Evolutionary conservation across 2,797 vertebrate species (phyloP), one percentile per base, ranked within the genome.

Genomic region (Moxostoma hubbsi): DNA sequence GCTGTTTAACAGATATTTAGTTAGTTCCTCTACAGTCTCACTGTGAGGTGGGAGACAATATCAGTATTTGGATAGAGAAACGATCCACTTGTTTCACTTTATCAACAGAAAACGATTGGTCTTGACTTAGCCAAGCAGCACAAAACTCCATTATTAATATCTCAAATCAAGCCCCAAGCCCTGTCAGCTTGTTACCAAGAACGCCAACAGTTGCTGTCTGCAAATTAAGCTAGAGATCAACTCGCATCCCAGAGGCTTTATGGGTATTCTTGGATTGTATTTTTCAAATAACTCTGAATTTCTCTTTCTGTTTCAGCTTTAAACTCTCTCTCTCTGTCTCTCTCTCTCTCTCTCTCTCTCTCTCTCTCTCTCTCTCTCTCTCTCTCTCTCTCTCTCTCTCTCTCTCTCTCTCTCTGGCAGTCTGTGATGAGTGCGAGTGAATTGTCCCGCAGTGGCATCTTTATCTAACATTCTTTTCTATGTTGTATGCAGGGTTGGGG

Each of bases 221-320:
- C 46, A 82, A 75, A 84, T 79, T 2, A 79, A 65, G 24, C 24
- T 51, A 73, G 67, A 82, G 73, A 72, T 82, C 73, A 80, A 63
- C 43, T 16, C n/a, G 5, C 53, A 73, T 78, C 77, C 63, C 45
- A 12, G 57, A n/a, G 62, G 71, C 55, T 81, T 84, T 63, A 43
- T 72, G 75, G 63, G 73, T 80, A 61, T 73, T 82, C 62, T 80
- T 82, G 67, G 58, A 64, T 76, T 69, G 13, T 36, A n/a, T 74
- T 76, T 83, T 83, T 13, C 18, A 54, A 62, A 43, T 61, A 54
- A 18, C 18, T 71, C 43, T 66, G 49, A 16, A 64, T 66, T 68
- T 79, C 43, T 61, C 8, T 2, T 47, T 67, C 46, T 68, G 10
- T 43, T 68, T 49, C 46, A 58, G 24, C 61, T 62, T 12, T 76